Conservation (phyloP, 2,797 vertebrate species). For the Glyptemys insculpta region DNA sequence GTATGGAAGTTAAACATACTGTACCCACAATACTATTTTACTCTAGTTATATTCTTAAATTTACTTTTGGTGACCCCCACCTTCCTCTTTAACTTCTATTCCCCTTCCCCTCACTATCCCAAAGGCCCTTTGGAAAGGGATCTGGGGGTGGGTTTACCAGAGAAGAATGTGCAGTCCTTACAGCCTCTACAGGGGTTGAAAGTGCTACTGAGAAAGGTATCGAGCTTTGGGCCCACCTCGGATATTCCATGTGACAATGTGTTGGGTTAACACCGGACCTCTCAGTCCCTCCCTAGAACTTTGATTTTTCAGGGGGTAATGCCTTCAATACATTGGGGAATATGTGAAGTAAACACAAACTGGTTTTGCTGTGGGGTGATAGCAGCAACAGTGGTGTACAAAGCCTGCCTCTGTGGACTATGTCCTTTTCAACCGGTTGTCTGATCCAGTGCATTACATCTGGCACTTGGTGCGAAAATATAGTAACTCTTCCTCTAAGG, state of each 20-base stretch:
- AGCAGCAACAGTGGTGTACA: background rate
- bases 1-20: background rate
- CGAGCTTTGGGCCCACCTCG: background rate
- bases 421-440: background rate
- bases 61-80: no score
- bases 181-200: background rate
- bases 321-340: background rate
- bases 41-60: no score
- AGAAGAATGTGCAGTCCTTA: no score
- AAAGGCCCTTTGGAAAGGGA: no score
- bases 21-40: background rate
- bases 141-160: no score
- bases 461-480: background rate
- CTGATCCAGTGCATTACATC: background rate
- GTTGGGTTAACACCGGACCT: no score
- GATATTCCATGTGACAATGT: fast-evolving
- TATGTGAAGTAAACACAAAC: background rate
- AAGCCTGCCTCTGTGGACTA: background rate
- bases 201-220: background rate
- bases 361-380: background rate
- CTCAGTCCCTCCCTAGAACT: background rate
- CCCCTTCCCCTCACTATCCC: no score
- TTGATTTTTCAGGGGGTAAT: background rate
- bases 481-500: background rate
- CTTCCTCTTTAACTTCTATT: no score